Evolutionary conservation across 2,113 vertebrate species (phyloP).

Genomic region (Atractosteus spatula): DNA sequence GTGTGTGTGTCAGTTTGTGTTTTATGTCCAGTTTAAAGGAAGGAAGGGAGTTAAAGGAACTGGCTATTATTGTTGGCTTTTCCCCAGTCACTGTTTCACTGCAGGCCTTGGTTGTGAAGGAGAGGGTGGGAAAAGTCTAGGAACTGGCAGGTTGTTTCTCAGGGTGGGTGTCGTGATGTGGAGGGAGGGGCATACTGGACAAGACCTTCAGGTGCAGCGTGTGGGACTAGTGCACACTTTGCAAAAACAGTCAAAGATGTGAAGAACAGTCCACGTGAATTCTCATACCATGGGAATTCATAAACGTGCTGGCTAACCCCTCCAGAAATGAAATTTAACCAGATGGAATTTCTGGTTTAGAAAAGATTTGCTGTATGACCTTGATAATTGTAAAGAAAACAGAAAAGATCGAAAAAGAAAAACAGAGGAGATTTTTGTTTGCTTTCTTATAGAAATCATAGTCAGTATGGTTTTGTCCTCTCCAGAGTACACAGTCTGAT

Average conservation of each 20-base stretch:
- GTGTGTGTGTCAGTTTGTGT: conserved; percentile 17
- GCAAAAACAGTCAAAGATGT: not conserved
- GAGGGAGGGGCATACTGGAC: not conserved
- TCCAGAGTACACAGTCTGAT: too few species aligned
- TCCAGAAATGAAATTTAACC: too few species aligned
- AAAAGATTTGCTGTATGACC: too few species aligned
- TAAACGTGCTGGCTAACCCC: too few species aligned
- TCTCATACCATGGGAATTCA: too few species aligned
- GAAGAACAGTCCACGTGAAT: not conserved
- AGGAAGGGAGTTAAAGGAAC: conserved; percentile 58
- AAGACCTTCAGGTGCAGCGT: too few species aligned
- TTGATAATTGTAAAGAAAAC: too few species aligned
- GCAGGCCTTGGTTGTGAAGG: conserved; percentile 31
- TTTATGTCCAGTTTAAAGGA: conserved; percentile 31
- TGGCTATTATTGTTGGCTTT: conserved; percentile 51
- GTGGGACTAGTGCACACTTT: not conserved
- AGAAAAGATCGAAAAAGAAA: too few species aligned
- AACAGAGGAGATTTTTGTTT: too few species aligned
- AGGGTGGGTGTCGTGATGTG: not conserved
- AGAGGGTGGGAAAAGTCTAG: conserved; percentile 39
- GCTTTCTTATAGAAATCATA: too few species aligned
- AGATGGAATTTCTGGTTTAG: too few species aligned
- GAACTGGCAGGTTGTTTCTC: conserved; percentile 12
- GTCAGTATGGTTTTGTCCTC: too few species aligned
- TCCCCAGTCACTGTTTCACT: conserved; percentile 46